phyloP scores from a whole-genome alignment of 2,797 vertebrate genomes.

The Coilia nasus region DNA sequence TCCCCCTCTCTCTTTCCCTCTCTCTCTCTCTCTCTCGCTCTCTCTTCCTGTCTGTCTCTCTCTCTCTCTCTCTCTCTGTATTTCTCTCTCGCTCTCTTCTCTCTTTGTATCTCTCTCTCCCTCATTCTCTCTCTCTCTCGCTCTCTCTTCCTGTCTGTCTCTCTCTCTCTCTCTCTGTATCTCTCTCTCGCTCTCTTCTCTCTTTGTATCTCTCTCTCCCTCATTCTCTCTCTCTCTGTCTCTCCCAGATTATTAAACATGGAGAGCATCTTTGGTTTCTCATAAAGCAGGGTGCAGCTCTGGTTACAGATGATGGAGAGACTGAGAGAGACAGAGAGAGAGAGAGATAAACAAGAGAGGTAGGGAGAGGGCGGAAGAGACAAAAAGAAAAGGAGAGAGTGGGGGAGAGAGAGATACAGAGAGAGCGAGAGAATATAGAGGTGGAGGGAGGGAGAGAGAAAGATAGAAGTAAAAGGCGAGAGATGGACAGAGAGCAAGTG shows the following conservation, averaged over 20 bases:
- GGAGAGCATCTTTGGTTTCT: conserved; percentile 70
- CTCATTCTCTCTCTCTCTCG: neutral
- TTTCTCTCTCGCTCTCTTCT: no score
- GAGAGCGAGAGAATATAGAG: no score
- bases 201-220: neutral
- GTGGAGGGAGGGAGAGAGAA: no score
- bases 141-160: neutral
- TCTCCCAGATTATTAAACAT: conserved; percentile 30
- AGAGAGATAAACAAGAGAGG: no score
- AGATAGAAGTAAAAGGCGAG: neutral
- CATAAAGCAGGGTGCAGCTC: conserved; percentile 78
- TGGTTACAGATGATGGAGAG: conserved; percentile 69
- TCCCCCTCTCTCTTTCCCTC: neutral
- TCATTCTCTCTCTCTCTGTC: neutral
- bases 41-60: neutral
- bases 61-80: no score
- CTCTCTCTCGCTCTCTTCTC: neutral
- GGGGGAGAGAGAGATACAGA: no score
- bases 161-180: neutral
- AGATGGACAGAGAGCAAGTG: neutral
- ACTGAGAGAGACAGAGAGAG: neutral
- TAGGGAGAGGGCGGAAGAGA: conserved; percentile 67
- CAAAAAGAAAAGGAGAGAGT: conserved; percentile 63
- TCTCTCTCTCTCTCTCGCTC: conserved; percentile 11
- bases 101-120: neutral